Evolutionary conservation across 1,140 invertebrate species (phyloP).

Genomic region (Leptinotarsa texana): DNA sequence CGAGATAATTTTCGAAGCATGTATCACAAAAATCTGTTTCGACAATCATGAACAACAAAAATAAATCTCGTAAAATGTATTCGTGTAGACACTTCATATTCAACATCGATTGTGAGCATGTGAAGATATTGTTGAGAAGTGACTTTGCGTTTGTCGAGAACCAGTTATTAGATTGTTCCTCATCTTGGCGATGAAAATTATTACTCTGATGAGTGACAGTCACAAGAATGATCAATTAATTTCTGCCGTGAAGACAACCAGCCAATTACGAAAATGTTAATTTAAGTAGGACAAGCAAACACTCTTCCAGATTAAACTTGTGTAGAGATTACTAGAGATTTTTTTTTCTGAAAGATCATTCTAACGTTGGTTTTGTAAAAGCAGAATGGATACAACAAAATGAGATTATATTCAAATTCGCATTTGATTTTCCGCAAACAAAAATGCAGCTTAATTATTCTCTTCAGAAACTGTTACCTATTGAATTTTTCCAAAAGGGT

Average conservation of each 20-base stretch:
- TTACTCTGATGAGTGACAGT: neutral
- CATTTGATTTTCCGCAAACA: too few relatives aligned
- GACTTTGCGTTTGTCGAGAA: conserved; percentile 17
- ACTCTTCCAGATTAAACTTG: too few relatives aligned
- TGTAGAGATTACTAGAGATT: too few relatives aligned
- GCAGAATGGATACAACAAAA: too few relatives aligned
- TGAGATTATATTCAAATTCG: too few relatives aligned
- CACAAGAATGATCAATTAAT: too few relatives aligned
- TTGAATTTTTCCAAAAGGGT: too few relatives aligned
- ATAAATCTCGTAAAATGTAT: conserved; percentile 24
- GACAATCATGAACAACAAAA: conserved; percentile 21
- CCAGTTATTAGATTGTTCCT: conserved; percentile 20
- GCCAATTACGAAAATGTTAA: neutral
- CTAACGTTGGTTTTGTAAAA: too few relatives aligned
- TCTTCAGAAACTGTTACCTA: too few relatives aligned
- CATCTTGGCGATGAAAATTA: conserved; percentile 17
- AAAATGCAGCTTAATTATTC: too few relatives aligned
- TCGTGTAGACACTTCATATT: conserved; percentile 18
- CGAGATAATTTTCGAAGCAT: conserved; percentile 17
- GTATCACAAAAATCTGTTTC: conserved; percentile 23
- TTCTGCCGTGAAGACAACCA: too few relatives aligned
- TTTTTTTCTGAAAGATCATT: too few relatives aligned
- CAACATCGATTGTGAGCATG: conserved; percentile 15
- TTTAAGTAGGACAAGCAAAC: neutral
- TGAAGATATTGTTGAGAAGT: conserved; percentile 17